Conservation (phyloP, 2,888 invertebrate genomes). For the Scaptomyza caliginosa region DNA sequence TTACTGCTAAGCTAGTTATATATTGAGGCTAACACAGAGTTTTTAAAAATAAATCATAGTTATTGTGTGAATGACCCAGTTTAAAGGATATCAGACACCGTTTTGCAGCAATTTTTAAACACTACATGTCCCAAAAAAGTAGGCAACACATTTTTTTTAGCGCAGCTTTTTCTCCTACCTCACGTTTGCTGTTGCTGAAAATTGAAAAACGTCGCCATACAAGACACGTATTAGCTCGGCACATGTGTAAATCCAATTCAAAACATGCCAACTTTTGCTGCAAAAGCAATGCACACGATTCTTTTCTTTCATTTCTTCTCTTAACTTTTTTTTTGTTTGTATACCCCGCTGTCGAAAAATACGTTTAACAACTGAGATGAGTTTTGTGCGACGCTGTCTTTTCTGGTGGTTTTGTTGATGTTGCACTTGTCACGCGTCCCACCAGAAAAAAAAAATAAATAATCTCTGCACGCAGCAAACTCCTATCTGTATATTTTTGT, state of each 20-base stretch:
- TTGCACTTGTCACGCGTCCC: slow-evolving; percentile 45
- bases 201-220: slow-evolving; percentile 64
- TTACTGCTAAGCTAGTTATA: slow-evolving; percentile 21
- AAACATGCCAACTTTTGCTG: slow-evolving; percentile 60
- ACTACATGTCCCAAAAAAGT: slow-evolving; percentile 24
- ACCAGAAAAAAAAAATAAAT: neutral
- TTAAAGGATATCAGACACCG: slow-evolving; percentile 7
- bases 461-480: slow-evolving; percentile 6
- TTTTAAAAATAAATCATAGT: slow-evolving; percentile 45
- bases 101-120: neutral
- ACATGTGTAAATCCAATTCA: slow-evolving; percentile 78
- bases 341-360: slow-evolving; percentile 22
- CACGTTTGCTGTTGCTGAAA: slow-evolving; percentile 50
- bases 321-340: slow-evolving; percentile 7
- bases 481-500: neutral
- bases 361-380: slow-evolving; percentile 40
- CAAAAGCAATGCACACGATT: slow-evolving; percentile 58
- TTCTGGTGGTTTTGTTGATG: neutral
- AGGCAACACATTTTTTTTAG: slow-evolving; percentile 34
- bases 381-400: neutral
- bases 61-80: slow-evolving; percentile 49
- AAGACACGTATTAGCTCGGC: slow-evolving; percentile 69
- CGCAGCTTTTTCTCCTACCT: neutral
- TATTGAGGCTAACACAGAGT: neutral
- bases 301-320: slow-evolving; percentile 4